These are phyloP conservation scores for Serilophus lunatus DNA, from an alignment of 2,113 vertebrate genomes.

Conservation along the genomic window DNA sequence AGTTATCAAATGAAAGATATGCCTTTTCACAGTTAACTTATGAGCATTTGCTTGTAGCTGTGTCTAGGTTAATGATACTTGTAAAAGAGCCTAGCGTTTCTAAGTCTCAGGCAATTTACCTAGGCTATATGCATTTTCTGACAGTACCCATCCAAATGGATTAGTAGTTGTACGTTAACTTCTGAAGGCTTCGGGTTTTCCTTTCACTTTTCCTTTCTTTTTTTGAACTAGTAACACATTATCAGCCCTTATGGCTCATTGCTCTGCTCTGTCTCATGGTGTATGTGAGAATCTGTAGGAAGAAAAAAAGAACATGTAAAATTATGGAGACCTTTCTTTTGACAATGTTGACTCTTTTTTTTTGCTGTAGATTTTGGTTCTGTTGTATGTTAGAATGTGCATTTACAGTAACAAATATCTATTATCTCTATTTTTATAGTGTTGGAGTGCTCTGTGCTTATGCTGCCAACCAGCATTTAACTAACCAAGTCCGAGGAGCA, in stretches of 20 bases:
- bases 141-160: background rate
- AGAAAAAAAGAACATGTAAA: background rate
- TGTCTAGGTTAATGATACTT: background rate
- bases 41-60: background rate
- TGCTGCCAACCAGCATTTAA: constrained; percentile 88
- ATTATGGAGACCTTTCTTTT: background rate
- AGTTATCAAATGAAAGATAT: background rate
- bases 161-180: background rate
- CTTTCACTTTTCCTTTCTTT: rapidly evolving
- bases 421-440: constrained; percentile 64
- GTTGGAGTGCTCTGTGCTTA: constrained; percentile 87
- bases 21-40: background rate
- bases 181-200: background rate
- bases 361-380: background rate
- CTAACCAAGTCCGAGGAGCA: constrained; percentile 80
- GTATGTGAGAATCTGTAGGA: background rate
- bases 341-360: background rate
- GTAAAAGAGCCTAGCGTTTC: background rate
- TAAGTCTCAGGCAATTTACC: background rate
- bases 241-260: background rate
- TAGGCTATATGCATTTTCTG: background rate
- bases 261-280: background rate
- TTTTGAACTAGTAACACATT: background rate
- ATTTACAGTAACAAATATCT: background rate
- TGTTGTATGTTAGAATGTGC: background rate